phyloP scores from a whole-genome alignment of 2,888 invertebrate species.

The Poecilus cupreus region DNA sequence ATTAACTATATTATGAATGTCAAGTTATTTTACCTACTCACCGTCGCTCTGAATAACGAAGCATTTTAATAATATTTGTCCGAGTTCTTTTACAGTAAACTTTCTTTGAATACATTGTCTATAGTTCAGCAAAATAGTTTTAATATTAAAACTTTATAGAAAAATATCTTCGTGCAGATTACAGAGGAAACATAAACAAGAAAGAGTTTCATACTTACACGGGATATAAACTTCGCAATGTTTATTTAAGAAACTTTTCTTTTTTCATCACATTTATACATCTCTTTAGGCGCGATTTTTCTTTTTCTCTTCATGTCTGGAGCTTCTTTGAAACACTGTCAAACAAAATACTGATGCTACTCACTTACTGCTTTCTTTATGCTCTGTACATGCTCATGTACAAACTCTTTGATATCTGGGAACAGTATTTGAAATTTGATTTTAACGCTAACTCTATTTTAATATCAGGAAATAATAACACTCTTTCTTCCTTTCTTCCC shows the following conservation, averaged over 20 bases:
- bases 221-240: constrained; percentile 26
- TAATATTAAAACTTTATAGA: constrained; percentile 24
- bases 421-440: not conserved
- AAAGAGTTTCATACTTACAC: constrained; percentile 27
- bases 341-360: constrained; percentile 11
- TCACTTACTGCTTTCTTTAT: not conserved
- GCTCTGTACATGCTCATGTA: not conserved
- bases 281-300: constrained; percentile 37
- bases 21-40: too few species aligned
- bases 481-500: too few species aligned
- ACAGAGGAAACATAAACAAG: not conserved
- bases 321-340: constrained; percentile 25
- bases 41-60: too few species aligned
- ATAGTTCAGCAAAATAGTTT: constrained; percentile 21
- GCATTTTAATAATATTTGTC: not conserved
- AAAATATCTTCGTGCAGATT: constrained; percentile 14
- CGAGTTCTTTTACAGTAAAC: not conserved
- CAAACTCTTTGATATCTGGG: not conserved
- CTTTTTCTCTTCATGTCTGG: constrained; percentile 26
- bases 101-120: constrained; percentile 1
- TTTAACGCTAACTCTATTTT: constrained; percentile 3
- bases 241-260: constrained; percentile 38
- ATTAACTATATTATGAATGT: too few species aligned
- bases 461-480: not conserved
- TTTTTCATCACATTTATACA: constrained; percentile 34